phyloP scores from a whole-genome alignment of 1,140 invertebrate species.

The Drosophila kepulauana region DNA sequence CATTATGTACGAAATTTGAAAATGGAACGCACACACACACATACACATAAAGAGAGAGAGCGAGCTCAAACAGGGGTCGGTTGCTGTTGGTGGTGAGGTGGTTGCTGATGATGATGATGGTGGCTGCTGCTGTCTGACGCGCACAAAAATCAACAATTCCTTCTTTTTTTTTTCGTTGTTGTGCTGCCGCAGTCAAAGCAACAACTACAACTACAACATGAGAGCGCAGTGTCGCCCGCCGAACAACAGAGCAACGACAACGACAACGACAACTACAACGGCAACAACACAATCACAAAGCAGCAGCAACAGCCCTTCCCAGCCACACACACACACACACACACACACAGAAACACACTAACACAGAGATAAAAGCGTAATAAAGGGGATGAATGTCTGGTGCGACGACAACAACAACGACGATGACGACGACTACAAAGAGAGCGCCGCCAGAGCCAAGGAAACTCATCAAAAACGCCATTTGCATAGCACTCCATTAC shows the following conservation, averaged over 20 bases:
- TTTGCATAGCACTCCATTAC: conserved; percentile 83
- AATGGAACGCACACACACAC: conserved; percentile 68
- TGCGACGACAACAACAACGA: conserved; percentile 47
- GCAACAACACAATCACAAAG: conserved; percentile 37
- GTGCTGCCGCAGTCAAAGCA: conserved; percentile 45
- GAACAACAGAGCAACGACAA: conserved; percentile 57
- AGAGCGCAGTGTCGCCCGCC: conserved; percentile 50
- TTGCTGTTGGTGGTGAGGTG: conserved; percentile 18
- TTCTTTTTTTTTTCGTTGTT: conserved; percentile 28
- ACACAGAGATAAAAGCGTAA: conserved; percentile 48
- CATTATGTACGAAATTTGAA: conserved; percentile 84
- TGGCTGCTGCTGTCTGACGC: conserved; percentile 69
- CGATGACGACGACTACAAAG: conserved; percentile 27
- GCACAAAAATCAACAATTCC: conserved; percentile 57
- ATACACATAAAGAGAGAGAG: conserved; percentile 40
- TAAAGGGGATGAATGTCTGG: conserved; percentile 73
- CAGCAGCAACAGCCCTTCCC: conserved; percentile 62
- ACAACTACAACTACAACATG: conserved; percentile 54
- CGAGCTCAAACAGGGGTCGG: conserved; percentile 5
- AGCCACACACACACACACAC: conserved; percentile 43
- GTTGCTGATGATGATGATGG: conserved; percentile 28
- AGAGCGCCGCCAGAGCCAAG: conserved; percentile 68
- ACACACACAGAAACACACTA: conserved; percentile 26
- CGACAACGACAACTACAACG: conserved; percentile 25
- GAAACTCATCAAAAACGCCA: conserved; percentile 83